Conservation (phyloP, 2,888 invertebrate species). For the Heliconius hortense region DNA sequence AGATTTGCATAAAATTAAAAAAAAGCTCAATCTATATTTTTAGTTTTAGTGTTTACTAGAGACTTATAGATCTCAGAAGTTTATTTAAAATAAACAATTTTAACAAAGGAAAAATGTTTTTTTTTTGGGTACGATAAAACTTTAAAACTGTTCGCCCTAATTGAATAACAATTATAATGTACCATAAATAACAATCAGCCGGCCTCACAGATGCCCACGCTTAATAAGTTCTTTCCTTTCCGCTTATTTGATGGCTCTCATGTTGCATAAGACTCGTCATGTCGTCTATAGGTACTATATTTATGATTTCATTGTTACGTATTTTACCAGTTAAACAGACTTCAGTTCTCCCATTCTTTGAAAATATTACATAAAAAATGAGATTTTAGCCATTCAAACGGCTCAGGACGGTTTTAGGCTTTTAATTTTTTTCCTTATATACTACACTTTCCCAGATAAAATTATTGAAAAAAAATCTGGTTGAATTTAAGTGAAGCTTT, state of each 20-base stretch:
- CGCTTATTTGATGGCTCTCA: conserved; percentile 4
- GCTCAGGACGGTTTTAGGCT: background rate
- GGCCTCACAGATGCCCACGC: conserved; percentile 59
- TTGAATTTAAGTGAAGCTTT: no score
- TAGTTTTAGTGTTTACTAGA: no score
- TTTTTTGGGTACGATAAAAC: background rate
- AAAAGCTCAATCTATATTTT: no score
- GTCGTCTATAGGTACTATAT: background rate
- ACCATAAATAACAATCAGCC: conserved; percentile 73
- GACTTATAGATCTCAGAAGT: background rate
- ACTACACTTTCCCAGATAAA: no score
- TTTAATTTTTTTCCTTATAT: background rate
- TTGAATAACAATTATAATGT: conserved; percentile 64
- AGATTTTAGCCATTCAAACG: background rate
- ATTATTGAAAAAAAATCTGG: no score
- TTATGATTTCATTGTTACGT: background rate
- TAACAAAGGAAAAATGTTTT: background rate
- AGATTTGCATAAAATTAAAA: background rate
- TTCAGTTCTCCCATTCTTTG: no score
- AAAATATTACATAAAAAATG: background rate
- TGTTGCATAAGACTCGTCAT: conserved; percentile 18
- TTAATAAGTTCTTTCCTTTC: conserved; percentile 45
- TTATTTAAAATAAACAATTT: background rate
- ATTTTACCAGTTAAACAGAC: background rate
- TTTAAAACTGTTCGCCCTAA: conserved; percentile 48